Conservation (phyloP, 2,888 invertebrate species). For the Hecatera dysodea region DNA sequence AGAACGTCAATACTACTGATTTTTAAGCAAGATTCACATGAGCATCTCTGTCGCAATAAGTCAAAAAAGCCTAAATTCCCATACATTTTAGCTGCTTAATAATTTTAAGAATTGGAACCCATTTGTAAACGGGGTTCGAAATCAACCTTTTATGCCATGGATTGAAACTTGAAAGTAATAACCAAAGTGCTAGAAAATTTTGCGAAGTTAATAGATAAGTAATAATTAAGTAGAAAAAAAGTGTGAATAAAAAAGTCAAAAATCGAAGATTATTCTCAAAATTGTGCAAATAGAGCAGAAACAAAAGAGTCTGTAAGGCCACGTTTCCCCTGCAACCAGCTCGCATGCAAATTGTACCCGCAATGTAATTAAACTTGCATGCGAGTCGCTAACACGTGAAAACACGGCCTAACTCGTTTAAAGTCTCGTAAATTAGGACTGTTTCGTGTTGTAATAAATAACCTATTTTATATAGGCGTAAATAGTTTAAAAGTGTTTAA, state of each 20-base stretch:
- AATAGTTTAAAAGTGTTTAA: background rate
- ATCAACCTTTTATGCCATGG: background rate
- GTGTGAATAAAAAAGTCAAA: background rate
- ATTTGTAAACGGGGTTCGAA: background rate
- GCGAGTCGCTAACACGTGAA: too few species aligned
- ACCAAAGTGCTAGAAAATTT: background rate
- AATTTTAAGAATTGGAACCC: too few species aligned
- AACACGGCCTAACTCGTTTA: too few species aligned
- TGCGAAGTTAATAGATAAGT: background rate
- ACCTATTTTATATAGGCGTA: slow-evolving; percentile 53
- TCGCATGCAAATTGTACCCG: too few species aligned
- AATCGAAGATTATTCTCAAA: background rate
- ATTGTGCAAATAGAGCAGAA: background rate
- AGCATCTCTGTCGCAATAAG: too few species aligned
- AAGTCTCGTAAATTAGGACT: slow-evolving; percentile 1
- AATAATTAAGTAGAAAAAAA: background rate
- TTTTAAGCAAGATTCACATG: too few species aligned
- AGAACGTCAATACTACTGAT: too few species aligned
- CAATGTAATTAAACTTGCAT: too few species aligned
- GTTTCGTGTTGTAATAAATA: slow-evolving; percentile 1
- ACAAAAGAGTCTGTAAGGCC: background rate
- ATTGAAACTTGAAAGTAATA: background rate
- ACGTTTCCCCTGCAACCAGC: too few species aligned
- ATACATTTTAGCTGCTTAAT: too few species aligned
- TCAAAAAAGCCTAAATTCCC: too few species aligned